Conservation (phyloP, 1,140 invertebrate species). For the Brachionus calyciflorus region DNA sequence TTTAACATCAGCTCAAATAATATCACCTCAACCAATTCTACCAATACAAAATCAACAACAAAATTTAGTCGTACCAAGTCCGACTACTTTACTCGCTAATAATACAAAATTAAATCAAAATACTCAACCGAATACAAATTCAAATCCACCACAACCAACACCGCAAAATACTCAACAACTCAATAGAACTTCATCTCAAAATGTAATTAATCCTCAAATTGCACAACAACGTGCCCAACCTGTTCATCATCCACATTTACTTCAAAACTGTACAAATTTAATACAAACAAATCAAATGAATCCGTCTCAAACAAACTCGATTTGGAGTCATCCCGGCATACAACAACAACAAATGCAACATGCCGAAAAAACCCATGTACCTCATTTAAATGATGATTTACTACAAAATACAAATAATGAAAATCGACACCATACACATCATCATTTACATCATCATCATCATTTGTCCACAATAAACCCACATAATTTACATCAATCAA, state of each 20-base stretch:
- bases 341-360: conserved; percentile 5
- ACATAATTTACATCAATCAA: conserved; percentile 8
- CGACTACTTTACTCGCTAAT: background rate
- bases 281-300: conserved; percentile 24
- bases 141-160: background rate
- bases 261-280: conserved; percentile 46
- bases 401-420: conserved; percentile 6
- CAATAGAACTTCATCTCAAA: background rate
- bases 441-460: background rate
- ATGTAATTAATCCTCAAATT: background rate
- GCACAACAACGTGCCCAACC: background rate
- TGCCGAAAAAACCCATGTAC: background rate
- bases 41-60: background rate
- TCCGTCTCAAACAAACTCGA: background rate
- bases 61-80: conserved; percentile 37
- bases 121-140: background rate
- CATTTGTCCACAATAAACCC: background rate
- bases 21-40: conserved; percentile 3
- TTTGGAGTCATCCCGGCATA: conserved; percentile 38
- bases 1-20: conserved; percentile 44
- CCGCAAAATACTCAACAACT: background rate
- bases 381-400: background rate
- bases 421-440: conserved; percentile 23
- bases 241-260: conserved; percentile 33
- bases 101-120: background rate